Percentiles rank a stretch among this genome's conserved stretches.
phyloP scores from a whole-genome alignment of 2,113 vertebrate genomes.

The Peromyscus leucopus region DNA sequence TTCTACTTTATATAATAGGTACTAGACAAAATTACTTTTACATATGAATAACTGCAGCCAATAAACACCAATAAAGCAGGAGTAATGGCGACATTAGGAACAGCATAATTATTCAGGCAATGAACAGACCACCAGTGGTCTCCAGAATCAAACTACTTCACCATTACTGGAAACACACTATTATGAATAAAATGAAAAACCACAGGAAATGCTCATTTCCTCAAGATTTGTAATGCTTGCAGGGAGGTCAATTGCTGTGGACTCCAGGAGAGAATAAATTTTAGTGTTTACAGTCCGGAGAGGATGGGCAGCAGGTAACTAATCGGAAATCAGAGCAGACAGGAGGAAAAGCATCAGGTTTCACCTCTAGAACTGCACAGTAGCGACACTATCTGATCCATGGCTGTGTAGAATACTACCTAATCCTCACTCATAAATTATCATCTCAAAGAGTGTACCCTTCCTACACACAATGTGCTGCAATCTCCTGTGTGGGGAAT shows the following conservation, averaged over 20 bases:
- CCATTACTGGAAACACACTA: conserved; percentile 51
- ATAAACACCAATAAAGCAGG: conserved; percentile 76
- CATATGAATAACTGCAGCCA: conserved; percentile 73
- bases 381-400: background rate
- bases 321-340: conserved; percentile 35
- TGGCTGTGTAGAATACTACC: background rate
- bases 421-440: background rate
- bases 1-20: conserved; percentile 72
- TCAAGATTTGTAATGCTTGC: conserved; percentile 59
- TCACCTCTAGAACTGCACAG: background rate
- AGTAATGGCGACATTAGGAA: conserved; percentile 68
- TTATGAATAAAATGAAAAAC: conserved; percentile 75
- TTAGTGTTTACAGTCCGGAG: conserved; percentile 37
- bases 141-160: conserved; percentile 62
- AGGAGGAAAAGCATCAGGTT: conserved; percentile 13
- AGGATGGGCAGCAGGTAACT: conserved; percentile 29
- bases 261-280: conserved; percentile 57
- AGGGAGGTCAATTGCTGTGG: conserved; percentile 53
- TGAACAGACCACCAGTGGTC: conserved; percentile 59
- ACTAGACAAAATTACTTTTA: conserved; percentile 72
- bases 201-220: conserved; percentile 68
- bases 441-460: background rate
- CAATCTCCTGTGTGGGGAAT: background rate
- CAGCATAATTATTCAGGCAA: conserved; percentile 65
- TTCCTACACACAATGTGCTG: background rate